Percentiles rank a stretch among this genome's conserved stretches.
These are phyloP conservation scores for Lithobates pipiens DNA, from an alignment of 2,797 vertebrate genomes.

Conservation along the genomic window DNA sequence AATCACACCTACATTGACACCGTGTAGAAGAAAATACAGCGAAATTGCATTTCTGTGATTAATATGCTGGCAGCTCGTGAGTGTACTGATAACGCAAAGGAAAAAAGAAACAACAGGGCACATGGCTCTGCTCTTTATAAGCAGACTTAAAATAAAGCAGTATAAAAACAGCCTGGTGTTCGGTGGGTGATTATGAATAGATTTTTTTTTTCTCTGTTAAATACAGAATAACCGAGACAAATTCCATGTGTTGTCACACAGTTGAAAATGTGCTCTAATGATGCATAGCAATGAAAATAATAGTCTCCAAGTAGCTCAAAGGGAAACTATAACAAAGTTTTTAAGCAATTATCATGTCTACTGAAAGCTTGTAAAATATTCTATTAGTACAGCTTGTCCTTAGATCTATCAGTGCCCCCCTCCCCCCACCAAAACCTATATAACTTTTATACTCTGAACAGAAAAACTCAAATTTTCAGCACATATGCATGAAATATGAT, in stretches of 20 bases:
- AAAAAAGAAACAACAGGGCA: conserved; percentile 9
- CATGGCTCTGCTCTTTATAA: background rate
- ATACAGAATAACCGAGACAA: background rate
- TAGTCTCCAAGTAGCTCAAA: background rate
- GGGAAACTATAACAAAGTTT: background rate
- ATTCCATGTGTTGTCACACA: background rate
- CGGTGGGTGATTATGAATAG: background rate
- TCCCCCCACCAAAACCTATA: too few relatives aligned
- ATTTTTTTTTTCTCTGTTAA: background rate
- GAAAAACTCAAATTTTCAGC: too few relatives aligned
- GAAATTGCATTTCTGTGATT: conserved; percentile 17
- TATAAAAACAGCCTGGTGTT: background rate
- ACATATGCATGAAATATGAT: too few relatives aligned
- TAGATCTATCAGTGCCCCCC: too few relatives aligned
- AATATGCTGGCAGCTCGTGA: background rate
- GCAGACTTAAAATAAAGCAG: background rate
- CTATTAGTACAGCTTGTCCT: background rate
- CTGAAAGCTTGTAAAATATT: background rate
- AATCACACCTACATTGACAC: conserved; percentile 2
- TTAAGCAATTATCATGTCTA: background rate
- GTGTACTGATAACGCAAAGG: background rate
- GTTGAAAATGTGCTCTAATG: background rate
- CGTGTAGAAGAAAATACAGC: background rate
- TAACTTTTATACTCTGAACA: too few relatives aligned
- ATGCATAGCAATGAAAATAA: background rate